Evolutionary conservation across 1,140 invertebrate genomes (phyloP).

Genomic region (Dufourea novaeangliae): DNA sequence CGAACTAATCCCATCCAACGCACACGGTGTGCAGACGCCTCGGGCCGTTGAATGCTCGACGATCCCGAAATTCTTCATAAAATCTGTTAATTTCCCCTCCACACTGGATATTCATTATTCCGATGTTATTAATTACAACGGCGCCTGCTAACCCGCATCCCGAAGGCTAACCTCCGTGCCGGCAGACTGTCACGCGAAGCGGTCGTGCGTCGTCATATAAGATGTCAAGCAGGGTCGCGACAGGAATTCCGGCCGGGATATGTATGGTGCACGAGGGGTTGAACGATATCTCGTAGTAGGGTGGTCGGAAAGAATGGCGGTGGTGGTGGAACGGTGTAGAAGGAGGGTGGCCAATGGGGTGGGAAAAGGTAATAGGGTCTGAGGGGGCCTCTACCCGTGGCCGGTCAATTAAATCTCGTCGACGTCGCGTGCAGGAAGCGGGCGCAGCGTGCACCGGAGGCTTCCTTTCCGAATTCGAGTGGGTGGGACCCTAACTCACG

Average conservation of each 20-base stretch:
- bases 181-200: neutral
- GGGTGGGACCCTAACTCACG: slow-evolving; percentile 61
- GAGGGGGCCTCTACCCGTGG: slow-evolving; percentile 59
- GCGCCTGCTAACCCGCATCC: neutral
- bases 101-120: neutral
- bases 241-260: slow-evolving; percentile 22
- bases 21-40: too few species aligned
- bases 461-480: slow-evolving; percentile 69
- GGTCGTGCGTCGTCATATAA: slow-evolving; percentile 22
- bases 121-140: neutral
- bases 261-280: neutral
- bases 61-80: neutral
- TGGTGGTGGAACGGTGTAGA: neutral
- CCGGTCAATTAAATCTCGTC: slow-evolving; percentile 69
- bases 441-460: slow-evolving; percentile 64
- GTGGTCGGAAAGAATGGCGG: slow-evolving; percentile 17
- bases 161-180: neutral
- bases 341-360: neutral
- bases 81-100: neutral
- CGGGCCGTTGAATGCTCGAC: neutral
- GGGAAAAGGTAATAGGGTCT: slow-evolving; percentile 52
- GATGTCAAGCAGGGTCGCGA: slow-evolving; percentile 20
- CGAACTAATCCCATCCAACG: neutral
- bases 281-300: slow-evolving; percentile 3
- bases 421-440: slow-evolving; percentile 69